Conservation (phyloP, 2,113 vertebrate genomes). For the Prunella himalayana region DNA sequence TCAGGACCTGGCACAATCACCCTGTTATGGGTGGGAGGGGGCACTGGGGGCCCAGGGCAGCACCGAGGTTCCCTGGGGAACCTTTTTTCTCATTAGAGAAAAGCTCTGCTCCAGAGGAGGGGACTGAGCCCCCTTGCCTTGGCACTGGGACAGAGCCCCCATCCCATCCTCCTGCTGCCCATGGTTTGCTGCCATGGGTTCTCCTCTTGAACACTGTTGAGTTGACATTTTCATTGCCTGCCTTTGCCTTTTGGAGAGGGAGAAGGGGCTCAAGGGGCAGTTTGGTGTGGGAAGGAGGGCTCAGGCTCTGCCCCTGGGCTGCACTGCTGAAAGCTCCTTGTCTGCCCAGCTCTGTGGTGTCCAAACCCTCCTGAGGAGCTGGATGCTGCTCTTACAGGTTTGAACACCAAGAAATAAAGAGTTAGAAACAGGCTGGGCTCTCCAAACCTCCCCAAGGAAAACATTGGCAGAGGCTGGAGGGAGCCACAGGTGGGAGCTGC, state of each 20-base stretch:
- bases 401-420: background rate
- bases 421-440: background rate
- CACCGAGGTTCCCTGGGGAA: rapidly evolving
- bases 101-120: background rate
- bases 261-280: background rate
- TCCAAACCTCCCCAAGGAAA: background rate
- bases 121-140: background rate
- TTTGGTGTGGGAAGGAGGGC: background rate
- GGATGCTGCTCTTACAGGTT: background rate
- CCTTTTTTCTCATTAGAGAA: too few species aligned
- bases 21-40: rapidly evolving
- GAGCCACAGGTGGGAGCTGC: background rate
- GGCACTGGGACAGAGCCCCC: background rate
- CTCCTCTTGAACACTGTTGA: background rate
- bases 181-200: background rate
- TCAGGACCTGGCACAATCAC: background rate
- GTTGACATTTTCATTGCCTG: background rate
- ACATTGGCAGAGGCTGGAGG: rapidly evolving
- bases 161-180: background rate
- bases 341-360: background rate
- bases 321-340: rapidly evolving
- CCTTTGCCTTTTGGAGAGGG: background rate
- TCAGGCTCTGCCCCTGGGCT: background rate
- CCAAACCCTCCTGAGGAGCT: background rate
- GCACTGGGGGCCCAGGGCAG: background rate